These are phyloP conservation scores for Oreochromis niloticus DNA, from an alignment of 2,113 vertebrate genomes.

Conservation along the genomic window DNA sequence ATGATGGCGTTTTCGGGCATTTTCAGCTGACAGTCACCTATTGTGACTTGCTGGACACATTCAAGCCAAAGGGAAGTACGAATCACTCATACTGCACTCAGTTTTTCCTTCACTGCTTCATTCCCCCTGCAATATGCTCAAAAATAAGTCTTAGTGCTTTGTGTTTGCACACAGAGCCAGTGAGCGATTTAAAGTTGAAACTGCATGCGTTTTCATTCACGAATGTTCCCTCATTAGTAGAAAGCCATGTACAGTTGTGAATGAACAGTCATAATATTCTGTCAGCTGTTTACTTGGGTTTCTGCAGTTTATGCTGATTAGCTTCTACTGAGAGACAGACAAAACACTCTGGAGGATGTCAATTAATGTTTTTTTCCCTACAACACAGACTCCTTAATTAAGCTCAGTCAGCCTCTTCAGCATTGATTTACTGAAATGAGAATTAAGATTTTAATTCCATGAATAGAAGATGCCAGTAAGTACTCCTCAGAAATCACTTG, in stretches of 20 bases:
- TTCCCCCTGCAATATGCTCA: not conserved
- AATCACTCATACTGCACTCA: conserved; percentile 4
- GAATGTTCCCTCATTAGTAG: conserved; percentile 35
- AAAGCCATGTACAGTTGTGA: conserved; percentile 28
- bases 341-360: conserved; percentile 64
- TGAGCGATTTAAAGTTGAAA: conserved; percentile 20
- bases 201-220: conserved; percentile 8
- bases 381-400: conserved; percentile 50
- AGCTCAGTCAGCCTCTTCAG: conserved; percentile 50
- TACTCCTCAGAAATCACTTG: conserved; percentile 27
- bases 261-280: conserved; percentile 36
- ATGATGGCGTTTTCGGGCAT: not conserved
- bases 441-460: conserved; percentile 27
- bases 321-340: conserved; percentile 51
- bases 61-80: conserved; percentile 6
- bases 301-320: conserved; percentile 59
- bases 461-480: not conserved
- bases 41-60: conserved; percentile 20
- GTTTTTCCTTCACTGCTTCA: not conserved
- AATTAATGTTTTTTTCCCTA: conserved; percentile 42
- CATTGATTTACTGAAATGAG: conserved; percentile 32
- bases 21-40: conserved; percentile 38
- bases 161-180: conserved; percentile 16
- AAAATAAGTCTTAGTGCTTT: not conserved
- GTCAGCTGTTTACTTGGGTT: conserved; percentile 51